Conservation (phyloP, 2,113 vertebrate species). For the Furnarius figulus region DNA sequence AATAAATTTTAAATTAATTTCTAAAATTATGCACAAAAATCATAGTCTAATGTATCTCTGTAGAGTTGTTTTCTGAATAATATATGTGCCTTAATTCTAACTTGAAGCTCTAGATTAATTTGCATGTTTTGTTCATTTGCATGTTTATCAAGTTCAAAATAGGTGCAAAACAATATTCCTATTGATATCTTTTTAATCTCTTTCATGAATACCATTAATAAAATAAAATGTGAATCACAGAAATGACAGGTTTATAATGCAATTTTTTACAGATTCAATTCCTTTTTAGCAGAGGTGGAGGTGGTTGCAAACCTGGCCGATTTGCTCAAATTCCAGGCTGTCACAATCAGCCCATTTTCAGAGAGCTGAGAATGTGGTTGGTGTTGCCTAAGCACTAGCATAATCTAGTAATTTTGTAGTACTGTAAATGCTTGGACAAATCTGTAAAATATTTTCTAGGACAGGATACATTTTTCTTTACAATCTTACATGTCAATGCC, state of each 20-base stretch:
- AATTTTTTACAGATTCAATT: neutral
- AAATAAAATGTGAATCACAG: neutral
- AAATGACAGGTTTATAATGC: neutral
- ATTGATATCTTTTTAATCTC: neutral
- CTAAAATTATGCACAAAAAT: neutral
- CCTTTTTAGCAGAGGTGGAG: neutral
- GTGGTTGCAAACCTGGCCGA: neutral
- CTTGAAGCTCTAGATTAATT: neutral
- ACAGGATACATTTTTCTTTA: neutral
- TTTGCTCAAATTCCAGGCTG: neutral
- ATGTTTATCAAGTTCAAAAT: neutral
- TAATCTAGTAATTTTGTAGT: neutral
- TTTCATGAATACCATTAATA: neutral
- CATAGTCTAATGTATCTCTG: neutral
- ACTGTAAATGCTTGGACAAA: neutral
- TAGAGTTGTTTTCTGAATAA: neutral
- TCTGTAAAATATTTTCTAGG: neutral
- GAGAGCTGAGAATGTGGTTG: neutral
- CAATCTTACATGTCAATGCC: neutral
- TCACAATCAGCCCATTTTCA: neutral
- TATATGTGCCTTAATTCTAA: neutral
- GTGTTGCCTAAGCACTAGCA: neutral
- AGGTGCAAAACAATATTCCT: neutral
- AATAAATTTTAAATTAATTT: neutral
- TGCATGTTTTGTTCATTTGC: neutral